phyloP scores from a whole-genome alignment of 2,888 invertebrate genomes.

The Drosophila differens region DNA sequence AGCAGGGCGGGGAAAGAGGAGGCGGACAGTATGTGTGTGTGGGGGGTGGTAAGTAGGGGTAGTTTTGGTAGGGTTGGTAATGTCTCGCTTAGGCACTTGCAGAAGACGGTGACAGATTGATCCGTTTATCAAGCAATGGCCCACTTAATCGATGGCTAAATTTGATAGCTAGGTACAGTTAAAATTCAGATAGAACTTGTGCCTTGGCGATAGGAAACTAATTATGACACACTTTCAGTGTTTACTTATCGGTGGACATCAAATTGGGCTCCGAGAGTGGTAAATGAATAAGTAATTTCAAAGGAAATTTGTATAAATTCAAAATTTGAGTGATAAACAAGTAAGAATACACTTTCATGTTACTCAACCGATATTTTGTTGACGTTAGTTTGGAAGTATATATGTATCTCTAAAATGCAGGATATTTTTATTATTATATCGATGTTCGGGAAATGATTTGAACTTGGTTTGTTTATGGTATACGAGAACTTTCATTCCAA shows the following conservation, averaged over 20 bases:
- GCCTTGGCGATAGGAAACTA: not conserved
- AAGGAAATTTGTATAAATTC: not conserved
- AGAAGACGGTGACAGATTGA: slow-evolving; percentile 6
- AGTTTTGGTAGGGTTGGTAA: not conserved
- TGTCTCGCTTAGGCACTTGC: slow-evolving; percentile 1
- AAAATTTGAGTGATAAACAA: not conserved
- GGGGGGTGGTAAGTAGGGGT: not conserved
- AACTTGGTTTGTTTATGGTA: too few species aligned
- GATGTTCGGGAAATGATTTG: not conserved
- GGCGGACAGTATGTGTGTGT: not conserved
- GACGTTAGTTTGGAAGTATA: not conserved
- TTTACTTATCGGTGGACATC: not conserved
- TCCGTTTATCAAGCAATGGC: slow-evolving; percentile 29
- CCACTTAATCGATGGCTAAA: slow-evolving; percentile 28
- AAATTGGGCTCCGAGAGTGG: not conserved
- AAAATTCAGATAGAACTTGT: not conserved
- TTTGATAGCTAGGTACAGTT: slow-evolving; percentile 8
- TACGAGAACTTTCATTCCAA: too few species aligned
- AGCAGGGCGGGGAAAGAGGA: slow-evolving; percentile 4
- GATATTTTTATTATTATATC: not conserved
- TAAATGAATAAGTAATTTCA: not conserved
- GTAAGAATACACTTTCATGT: not conserved
- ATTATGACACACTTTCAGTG: not conserved
- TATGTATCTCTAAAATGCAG: not conserved
- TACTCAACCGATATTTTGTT: not conserved